Evolutionary conservation across 2,888 invertebrate genomes (phyloP), one percentile per base, ranked within the genome.

Genomic region (Oxystoma pomonae): DNA sequence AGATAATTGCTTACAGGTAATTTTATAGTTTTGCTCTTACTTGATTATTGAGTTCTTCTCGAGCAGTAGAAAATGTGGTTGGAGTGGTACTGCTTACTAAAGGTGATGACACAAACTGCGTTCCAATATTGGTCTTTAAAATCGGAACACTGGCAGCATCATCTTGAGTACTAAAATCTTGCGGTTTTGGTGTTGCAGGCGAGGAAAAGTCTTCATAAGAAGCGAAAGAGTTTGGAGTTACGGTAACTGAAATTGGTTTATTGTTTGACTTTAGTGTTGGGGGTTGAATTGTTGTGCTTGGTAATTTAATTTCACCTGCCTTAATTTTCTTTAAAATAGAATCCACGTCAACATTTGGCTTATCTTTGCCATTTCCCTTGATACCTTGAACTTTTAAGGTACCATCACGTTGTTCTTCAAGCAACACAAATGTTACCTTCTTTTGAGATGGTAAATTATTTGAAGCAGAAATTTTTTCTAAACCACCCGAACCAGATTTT

Each of bases 351-450:
- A 87, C 85, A 57, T 89, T 88, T 70, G 87, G 88, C 61, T 89
- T 85, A 70, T 87, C 88, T 59, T 88, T 84, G 1, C 87, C 83
- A 72, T 90, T 92, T 0, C 92, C 91, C 80, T 90, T 90, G 0
- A 92, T 88, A 1, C 92, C 92, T 76, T 92, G 91, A 0, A 93
- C 92, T 79, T 92, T 92, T 69, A 90, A 90, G 20, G 90, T 90
- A 3, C 93, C 93, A 72, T 93, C 93, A 2, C 90, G 86, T 76
- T 93, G 93, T 75, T 94, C 93, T 78, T 93, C 93, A 12, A 94
- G 81, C 55, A 93, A 89, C 0, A 94, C 93, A 72, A 93, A 93
- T 0, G 93, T 93, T 0, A 93, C 92, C 75, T 92, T 92, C 79
- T 92, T 92, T 68, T 88, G 86, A 70, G 84, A 83, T 0, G 88